These are phyloP conservation scores for Neodon shergylaensis DNA, from an alignment of 2,113 vertebrate genomes.

Conservation along the genomic window DNA sequence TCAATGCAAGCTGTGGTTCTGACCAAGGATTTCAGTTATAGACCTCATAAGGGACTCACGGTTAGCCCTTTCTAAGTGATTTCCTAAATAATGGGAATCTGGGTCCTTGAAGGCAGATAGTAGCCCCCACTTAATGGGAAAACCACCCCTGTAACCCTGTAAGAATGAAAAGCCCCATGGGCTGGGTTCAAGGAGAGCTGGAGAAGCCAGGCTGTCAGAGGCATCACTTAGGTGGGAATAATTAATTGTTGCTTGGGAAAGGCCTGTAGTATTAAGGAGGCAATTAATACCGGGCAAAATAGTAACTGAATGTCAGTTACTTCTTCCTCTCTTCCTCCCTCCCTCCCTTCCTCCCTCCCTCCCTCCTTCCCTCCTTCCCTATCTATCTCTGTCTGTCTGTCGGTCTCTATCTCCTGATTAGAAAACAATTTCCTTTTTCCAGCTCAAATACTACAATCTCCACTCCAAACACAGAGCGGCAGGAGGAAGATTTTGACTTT, in stretches of 20 bases:
- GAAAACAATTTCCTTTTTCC: not conserved
- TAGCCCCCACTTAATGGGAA: not conserved
- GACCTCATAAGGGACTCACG: not conserved
- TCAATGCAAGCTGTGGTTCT: not conserved
- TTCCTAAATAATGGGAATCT: constrained; percentile 40
- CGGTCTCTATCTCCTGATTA: not conserved
- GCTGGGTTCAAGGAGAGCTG: not conserved
- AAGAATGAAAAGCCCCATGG: constrained; percentile 43
- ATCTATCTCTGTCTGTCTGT: no score
- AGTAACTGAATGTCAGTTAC: not conserved
- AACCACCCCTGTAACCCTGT: not conserved
- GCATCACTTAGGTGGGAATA: not conserved
- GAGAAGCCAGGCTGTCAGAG: not conserved
- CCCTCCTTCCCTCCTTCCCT: not conserved
- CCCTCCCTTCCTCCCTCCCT: no score
- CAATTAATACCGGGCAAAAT: constrained; percentile 39
- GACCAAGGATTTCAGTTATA: not conserved
- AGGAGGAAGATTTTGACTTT: not conserved
- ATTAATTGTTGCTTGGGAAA: constrained; percentile 48
- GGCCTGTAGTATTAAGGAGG: constrained; percentile 37
- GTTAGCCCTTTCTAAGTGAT: constrained; percentile 22
- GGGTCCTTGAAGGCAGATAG: not conserved
- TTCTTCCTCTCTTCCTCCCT: no score
- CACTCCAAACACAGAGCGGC: not conserved
- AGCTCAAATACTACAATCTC: not conserved